Conservation (phyloP, 2,888 invertebrate genomes). For the Andrena trimmerana region DNA sequence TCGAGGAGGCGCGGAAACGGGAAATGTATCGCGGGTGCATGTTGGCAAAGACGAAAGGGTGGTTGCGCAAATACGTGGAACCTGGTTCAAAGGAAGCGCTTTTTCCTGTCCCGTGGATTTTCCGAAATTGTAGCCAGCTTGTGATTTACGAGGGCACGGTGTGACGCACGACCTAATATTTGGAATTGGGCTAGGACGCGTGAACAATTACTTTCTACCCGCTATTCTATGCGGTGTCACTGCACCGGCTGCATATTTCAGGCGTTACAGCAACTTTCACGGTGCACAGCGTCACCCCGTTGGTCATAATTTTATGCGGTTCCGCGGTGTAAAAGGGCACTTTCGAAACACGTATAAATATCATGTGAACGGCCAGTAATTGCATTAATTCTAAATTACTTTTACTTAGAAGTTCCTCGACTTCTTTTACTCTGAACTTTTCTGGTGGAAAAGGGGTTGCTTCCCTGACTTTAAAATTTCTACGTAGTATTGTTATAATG, state of each 20-base stretch:
- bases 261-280: conserved; percentile 39
- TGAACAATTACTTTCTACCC: conserved; percentile 69
- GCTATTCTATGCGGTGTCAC: conserved; percentile 45
- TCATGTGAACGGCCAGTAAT: background rate
- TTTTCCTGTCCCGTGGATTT: conserved; percentile 15
- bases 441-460: no score
- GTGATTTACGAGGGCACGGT: conserved; percentile 43
- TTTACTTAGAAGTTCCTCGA: no score
- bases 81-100: background rate
- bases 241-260: conserved; percentile 66
- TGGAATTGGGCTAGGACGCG: conserved; percentile 40
- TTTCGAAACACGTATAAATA: conserved; percentile 25
- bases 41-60: background rate
- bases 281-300: conserved; percentile 30
- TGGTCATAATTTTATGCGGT: conserved; percentile 59
- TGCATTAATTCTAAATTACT: background rate
- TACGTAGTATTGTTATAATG: no score
- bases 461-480: no score
- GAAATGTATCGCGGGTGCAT: conserved; percentile 3
- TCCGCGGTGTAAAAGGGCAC: background rate
- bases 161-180: conserved; percentile 61
- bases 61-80: conserved; percentile 13
- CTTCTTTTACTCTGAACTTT: no score
- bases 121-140: conserved; percentile 23
- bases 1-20: background rate